Evolutionary conservation across 2,113 vertebrate species (phyloP).

Genomic region (Onychorhynchus coronatus): DNA sequence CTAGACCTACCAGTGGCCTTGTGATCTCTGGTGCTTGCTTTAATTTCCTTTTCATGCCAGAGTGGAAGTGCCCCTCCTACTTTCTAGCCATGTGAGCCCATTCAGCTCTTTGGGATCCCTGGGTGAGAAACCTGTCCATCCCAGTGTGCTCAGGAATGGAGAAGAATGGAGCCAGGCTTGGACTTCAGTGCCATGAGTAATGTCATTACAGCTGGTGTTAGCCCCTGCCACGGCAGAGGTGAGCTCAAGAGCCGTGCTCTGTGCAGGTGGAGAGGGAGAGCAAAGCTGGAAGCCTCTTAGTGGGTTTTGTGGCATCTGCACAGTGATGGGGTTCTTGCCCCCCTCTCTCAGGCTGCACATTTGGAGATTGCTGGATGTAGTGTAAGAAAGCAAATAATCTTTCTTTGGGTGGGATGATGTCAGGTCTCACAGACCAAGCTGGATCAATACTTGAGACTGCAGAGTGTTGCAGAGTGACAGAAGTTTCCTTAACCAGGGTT

Average conservation of each 20-base stretch:
- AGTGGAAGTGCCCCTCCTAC: neutral
- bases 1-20: neutral
- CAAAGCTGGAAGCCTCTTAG: neutral
- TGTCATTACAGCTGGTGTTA: neutral
- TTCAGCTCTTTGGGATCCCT: neutral
- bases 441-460: neutral
- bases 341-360: neutral
- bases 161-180: neutral
- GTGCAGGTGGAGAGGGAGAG: neutral
- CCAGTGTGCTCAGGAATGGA: neutral
- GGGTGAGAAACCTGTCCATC: neutral
- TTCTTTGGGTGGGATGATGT: neutral
- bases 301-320: neutral
- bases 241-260: neutral
- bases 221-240: fast-evolving
- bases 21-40: neutral
- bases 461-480: neutral
- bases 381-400: neutral
- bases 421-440: neutral
- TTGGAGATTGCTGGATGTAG: neutral
- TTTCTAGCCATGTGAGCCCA: neutral
- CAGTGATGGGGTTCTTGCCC: neutral
- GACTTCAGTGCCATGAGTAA: neutral
- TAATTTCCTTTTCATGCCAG: neutral
- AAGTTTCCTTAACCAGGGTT: neutral